phyloP scores from a whole-genome alignment of 2,888 invertebrate genomes.

The Hemistola chrysoprasaria region DNA sequence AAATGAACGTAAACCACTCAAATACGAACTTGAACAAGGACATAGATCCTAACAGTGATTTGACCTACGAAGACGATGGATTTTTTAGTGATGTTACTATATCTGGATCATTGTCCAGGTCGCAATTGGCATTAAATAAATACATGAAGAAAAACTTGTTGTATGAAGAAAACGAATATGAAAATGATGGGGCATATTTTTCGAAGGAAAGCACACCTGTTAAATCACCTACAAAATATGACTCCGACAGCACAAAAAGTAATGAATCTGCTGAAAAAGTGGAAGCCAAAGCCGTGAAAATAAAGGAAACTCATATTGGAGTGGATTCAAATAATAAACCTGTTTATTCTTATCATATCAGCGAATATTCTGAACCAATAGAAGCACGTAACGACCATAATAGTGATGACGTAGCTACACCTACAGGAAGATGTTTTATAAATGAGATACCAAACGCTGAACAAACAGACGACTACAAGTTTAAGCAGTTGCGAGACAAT shows the following conservation, averaged over 20 bases:
- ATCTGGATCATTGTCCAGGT: conserved; percentile 64
- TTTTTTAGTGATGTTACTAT: conserved; percentile 65
- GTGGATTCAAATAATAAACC: conserved; percentile 8
- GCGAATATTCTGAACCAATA: conserved; percentile 11
- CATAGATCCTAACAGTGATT: conserved; percentile 31
- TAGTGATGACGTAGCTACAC: not conserved
- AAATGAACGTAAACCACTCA: conserved; percentile 43
- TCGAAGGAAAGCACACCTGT: conserved; percentile 73
- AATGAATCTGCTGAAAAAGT: conserved; percentile 44
- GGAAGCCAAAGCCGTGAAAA: conserved; percentile 18
- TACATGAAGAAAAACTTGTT: conserved; percentile 72
- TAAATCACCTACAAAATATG: conserved; percentile 60
- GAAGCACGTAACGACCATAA: conserved; percentile 7
- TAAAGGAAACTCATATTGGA: conserved; percentile 9
- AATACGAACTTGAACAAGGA: conserved; percentile 25
- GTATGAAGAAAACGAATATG: conserved; percentile 54
- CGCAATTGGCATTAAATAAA: conserved; percentile 66
- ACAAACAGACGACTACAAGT: conserved; percentile 69
- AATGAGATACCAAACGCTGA: conserved; percentile 34
- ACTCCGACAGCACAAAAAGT: conserved; percentile 62
- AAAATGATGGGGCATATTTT: conserved; percentile 63
- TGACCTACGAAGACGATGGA: conserved; percentile 59
- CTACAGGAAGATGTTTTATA: conserved; percentile 5
- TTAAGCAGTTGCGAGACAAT: conserved; percentile 48
- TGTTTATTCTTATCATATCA: conserved; percentile 10